Evolutionary conservation across 2,797 vertebrate species (phyloP).

Genomic region (Muscicapa striata): DNA sequence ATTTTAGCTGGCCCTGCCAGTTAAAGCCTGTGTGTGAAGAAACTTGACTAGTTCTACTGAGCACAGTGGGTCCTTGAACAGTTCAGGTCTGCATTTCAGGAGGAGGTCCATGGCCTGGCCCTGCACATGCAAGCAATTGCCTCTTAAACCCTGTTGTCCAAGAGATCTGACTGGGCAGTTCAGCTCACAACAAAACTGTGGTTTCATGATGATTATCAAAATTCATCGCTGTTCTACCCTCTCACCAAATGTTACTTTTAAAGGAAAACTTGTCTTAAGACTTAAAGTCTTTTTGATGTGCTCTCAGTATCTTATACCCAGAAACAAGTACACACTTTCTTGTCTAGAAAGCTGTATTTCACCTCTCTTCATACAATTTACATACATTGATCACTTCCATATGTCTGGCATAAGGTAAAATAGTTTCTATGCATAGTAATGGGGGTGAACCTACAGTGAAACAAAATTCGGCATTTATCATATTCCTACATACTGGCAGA

Average conservation of each 20-base stretch:
- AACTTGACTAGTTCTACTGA: not conserved
- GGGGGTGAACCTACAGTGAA: conserved; percentile 66
- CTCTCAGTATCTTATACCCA: conserved; percentile 64
- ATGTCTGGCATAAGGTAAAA: conserved; percentile 78
- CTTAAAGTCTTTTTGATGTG: conserved; percentile 40
- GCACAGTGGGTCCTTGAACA: not conserved
- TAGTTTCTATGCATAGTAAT: conserved; percentile 73
- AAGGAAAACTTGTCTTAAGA: conserved; percentile 43
- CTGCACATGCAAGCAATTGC: not conserved
- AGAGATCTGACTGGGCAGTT: not conserved
- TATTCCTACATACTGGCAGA: conserved; percentile 39
- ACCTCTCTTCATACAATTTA: conserved; percentile 75
- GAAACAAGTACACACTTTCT: conserved; percentile 65
- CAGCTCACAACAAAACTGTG: conserved; percentile 18
- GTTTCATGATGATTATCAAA: conserved; percentile 42
- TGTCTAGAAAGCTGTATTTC: conserved; percentile 62
- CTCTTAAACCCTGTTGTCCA: not conserved
- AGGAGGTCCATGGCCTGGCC: not conserved
- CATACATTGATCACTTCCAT: conserved; percentile 78
- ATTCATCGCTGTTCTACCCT: conserved; percentile 26
- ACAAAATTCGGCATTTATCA: conserved; percentile 70
- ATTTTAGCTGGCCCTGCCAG: not conserved
- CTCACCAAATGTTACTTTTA: conserved; percentile 20
- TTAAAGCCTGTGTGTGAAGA: not conserved
- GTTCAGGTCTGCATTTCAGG: not conserved